Evolutionary conservation across 2,888 invertebrate genomes (phyloP).

Genomic region (Tachina grossa): DNA sequence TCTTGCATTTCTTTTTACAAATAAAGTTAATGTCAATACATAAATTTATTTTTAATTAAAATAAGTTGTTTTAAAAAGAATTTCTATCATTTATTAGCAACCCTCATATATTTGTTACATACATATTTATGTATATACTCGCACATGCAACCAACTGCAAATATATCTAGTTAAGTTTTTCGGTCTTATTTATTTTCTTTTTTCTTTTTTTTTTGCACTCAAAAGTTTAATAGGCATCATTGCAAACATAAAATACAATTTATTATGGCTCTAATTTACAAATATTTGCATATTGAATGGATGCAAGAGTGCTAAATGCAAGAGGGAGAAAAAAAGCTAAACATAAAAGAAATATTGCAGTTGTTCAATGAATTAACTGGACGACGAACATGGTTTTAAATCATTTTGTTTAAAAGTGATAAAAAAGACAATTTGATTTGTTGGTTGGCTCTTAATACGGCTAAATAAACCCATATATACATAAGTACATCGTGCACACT

Average conservation of each 20-base stretch:
- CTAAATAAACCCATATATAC: slow-evolving; percentile 9
- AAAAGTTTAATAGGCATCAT: slow-evolving; percentile 70
- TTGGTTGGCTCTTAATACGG: slow-evolving; percentile 43
- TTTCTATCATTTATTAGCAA: neutral
- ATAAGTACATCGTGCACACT: neutral
- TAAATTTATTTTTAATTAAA: no score
- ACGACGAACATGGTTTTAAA: slow-evolving; percentile 69
- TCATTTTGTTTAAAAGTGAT: slow-evolving; percentile 68
- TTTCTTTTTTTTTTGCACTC: slow-evolving; percentile 31
- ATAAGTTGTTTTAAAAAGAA: neutral
- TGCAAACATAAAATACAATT: slow-evolving; percentile 72
- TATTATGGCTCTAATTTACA: slow-evolving; percentile 71
- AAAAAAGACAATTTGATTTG: slow-evolving; percentile 62
- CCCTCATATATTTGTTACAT: slow-evolving; percentile 10
- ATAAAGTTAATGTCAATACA: no score
- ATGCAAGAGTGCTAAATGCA: slow-evolving; percentile 38
- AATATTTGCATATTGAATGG: slow-evolving; percentile 70
- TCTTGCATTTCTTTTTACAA: no score
- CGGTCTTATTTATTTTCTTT: slow-evolving; percentile 19
- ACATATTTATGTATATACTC: neutral
- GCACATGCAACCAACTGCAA: slow-evolving; percentile 2
- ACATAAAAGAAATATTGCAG: slow-evolving; percentile 67
- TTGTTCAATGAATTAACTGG: slow-evolving; percentile 71
- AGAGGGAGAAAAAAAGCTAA: slow-evolving; percentile 8
- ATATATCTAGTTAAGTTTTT: slow-evolving; percentile 33